Evolutionary conservation across 64 coral and sea anemone genomes (phyloP), one percentile per base, ranked within the genome.

Genomic region (Porites lutea): DNA sequence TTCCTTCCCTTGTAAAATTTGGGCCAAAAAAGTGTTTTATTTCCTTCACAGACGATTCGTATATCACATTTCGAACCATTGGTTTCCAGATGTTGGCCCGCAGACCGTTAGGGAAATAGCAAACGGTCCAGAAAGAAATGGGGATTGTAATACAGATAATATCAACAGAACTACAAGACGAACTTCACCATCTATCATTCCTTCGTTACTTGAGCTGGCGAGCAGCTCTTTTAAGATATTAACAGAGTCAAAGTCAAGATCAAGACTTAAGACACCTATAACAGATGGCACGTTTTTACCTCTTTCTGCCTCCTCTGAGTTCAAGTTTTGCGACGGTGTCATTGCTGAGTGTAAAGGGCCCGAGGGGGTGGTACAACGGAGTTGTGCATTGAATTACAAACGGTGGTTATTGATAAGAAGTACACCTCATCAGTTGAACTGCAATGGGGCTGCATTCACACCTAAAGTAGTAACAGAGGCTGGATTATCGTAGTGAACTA

Each of bases 61-160:
- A 10, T 94, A 77, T 82, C 74, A 89, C 45, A 19, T 83, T 4
- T 94, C 87, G 87, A 89, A 78, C 64, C 14, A 70, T 18, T 84
- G 69, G 78, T 94, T 89, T 67, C 3, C 68, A 18, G 70, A 54
- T 75, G 44, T 69, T 48, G 71, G 67, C 48, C 46, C 44, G 57
- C 78, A 75, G 7, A 89, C n/a, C 43, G 58, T 89, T 20, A 64
- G 21, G 59, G 69, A 74, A 48, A 68, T 27, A 9, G 27, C 88
- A 43, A 68, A 37, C 27, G 1, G 60, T 55, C 84, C 48, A 2
- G 51, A 51, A 7, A 77, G 50, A 21, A 94, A 46, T n/a, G 71
- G 16, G 21, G 14, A 65, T 5, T 74, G 72, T 18, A 82, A 0
- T 46, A 48, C 79, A n/a, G 79, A 48, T 52, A 50, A 52, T 84